Percentiles rank a stretch among this genome's conserved stretches.
Evolutionary conservation across 1,140 invertebrate genomes (phyloP).

Genomic region (Drosophila orena): DNA sequence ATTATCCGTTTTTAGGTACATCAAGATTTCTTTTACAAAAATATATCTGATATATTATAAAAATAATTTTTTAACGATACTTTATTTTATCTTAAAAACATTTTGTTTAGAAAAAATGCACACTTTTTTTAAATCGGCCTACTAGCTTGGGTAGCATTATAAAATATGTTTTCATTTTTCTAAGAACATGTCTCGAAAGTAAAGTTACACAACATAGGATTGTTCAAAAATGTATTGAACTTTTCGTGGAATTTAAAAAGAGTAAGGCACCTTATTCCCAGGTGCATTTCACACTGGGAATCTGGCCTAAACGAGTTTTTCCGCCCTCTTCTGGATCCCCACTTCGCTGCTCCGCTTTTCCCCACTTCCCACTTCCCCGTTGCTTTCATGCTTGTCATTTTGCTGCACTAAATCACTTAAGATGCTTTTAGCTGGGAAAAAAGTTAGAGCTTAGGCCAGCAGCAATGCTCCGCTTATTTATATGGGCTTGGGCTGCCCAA

Average conservation of each 20-base stretch:
- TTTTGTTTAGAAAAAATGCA: too few relatives aligned
- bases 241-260: too few relatives aligned
- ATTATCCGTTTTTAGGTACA: background rate
- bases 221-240: too few relatives aligned
- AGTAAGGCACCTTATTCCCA: background rate
- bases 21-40: too few relatives aligned
- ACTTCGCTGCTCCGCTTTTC: background rate
- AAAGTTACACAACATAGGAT: too few relatives aligned
- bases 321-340: conserved; percentile 2
- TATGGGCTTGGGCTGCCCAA: conserved; percentile 39
- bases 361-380: background rate
- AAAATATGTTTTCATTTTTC: too few relatives aligned
- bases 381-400: conserved; percentile 37
- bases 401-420: conserved; percentile 82
- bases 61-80: too few relatives aligned
- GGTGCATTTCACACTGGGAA: conserved; percentile 14
- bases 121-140: too few relatives aligned
- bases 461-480: conserved; percentile 58
- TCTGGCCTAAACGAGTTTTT: conserved; percentile 45
- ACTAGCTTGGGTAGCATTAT: too few relatives aligned
- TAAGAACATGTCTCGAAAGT: too few relatives aligned
- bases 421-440: conserved; percentile 78
- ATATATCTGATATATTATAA: too few relatives aligned
- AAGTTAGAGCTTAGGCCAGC: conserved; percentile 72
- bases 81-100: too few relatives aligned